Conservation (phyloP, 2,888 invertebrate species). For the Apoda limacodes region DNA sequence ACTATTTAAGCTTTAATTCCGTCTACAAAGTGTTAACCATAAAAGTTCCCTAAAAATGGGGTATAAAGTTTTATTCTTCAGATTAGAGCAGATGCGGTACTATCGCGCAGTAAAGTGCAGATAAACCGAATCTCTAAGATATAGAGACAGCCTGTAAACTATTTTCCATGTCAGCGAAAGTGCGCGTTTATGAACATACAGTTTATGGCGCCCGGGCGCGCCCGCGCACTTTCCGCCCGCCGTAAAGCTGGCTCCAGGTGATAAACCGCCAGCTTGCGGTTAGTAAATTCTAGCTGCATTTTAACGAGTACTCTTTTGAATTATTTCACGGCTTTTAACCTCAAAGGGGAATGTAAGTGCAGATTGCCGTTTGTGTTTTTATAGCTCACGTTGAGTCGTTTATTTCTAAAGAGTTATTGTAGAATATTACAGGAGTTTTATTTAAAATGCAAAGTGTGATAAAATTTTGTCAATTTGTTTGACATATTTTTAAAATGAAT, state of each 20-base stretch:
- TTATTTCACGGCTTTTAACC: slow-evolving; percentile 58
- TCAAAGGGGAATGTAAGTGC: slow-evolving; percentile 28
- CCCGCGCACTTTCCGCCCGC: slow-evolving; percentile 25
- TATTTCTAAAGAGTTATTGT: no score
- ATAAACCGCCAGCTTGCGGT: slow-evolving; percentile 48
- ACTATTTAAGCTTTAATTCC: slow-evolving; percentile 54
- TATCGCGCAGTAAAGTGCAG: slow-evolving; percentile 50
- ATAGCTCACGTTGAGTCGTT: no score
- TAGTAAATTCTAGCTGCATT: slow-evolving; percentile 50
- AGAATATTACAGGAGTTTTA: no score
- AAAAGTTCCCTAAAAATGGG: slow-evolving; percentile 56
- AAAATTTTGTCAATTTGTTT: no score
- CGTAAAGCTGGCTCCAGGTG: slow-evolving; percentile 47
- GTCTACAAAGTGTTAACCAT: slow-evolving; percentile 53
- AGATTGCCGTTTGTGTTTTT: slow-evolving; percentile 43
- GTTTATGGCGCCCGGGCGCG: slow-evolving; percentile 34
- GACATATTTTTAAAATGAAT: no score
- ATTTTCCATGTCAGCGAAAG: slow-evolving; percentile 65
- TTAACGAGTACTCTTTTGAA: slow-evolving; percentile 57
- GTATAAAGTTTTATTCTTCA: slow-evolving; percentile 58
- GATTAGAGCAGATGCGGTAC: slow-evolving; percentile 47
- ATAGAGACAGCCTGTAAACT: slow-evolving; percentile 54
- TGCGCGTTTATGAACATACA: slow-evolving; percentile 45
- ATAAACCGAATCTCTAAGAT: slow-evolving; percentile 50
- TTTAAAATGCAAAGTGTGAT: no score